A percentile compares a stretch with the other conserved stretches of the same genome.
Conservation (phyloP, 35 echinoderm and acorn worm species). For the Lytechinus pictus region DNA sequence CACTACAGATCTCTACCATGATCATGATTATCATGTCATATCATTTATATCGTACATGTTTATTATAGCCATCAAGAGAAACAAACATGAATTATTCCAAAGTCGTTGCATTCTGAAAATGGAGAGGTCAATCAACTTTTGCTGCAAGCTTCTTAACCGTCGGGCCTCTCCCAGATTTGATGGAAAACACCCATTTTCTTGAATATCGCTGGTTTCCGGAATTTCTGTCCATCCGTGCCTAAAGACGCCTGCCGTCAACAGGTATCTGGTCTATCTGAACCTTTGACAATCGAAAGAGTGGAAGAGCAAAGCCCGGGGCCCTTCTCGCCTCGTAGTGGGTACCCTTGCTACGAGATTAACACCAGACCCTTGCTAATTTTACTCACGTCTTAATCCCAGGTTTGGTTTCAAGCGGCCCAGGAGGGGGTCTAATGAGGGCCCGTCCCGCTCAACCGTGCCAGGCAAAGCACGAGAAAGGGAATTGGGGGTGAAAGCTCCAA, state of each 20-base stretch:
- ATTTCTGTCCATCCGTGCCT: neutral
- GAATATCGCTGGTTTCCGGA: slow-evolving; percentile 38
- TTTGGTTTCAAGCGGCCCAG: slow-evolving; percentile 52
- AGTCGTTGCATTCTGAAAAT: neutral
- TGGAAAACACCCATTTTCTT: slow-evolving; percentile 52
- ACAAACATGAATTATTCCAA: neutral
- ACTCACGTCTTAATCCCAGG: slow-evolving; percentile 52
- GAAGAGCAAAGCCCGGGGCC: slow-evolving; percentile 26
- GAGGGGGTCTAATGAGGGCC: slow-evolving; percentile 53
- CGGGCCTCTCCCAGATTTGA: neutral
- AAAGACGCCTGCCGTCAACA: slow-evolving; percentile 31
- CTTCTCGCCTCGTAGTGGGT: slow-evolving; percentile 20
- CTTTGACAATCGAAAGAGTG: neutral
- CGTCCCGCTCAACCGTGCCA: slow-evolving; percentile 27
- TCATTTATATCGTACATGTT: neutral
- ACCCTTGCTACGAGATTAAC: slow-evolving; percentile 40
- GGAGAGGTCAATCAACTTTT: slow-evolving; percentile 43
- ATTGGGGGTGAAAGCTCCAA: slow-evolving; percentile 27
- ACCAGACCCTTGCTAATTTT: slow-evolving; percentile 50
- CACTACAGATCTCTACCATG: too few relatives aligned
- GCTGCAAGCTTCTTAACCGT: neutral
- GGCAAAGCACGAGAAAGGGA: neutral
- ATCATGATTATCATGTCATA: too few relatives aligned
- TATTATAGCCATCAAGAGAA: neutral
- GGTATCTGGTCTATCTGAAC: neutral